phyloP scores from a whole-genome alignment of 2,888 invertebrate genomes.

The Dichetophora obliterata region DNA sequence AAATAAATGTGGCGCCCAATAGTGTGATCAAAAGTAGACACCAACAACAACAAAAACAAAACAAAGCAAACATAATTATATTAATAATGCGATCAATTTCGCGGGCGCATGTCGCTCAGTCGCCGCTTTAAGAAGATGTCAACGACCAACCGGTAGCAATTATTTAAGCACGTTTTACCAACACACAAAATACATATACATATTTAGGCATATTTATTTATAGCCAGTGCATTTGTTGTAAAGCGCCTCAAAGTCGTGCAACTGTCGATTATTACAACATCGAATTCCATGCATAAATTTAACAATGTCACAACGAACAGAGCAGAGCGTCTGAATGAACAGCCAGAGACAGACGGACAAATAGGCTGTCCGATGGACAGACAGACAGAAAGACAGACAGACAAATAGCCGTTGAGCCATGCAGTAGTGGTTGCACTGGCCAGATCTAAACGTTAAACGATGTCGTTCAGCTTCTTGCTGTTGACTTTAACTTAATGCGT shows the following conservation, averaged over 20 bases:
- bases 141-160: constrained; percentile 33
- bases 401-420: not conserved
- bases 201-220: not conserved
- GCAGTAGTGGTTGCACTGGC: not conserved
- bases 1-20: constrained; percentile 3
- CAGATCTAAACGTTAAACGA: constrained; percentile 2
- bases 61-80: not conserved
- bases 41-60: constrained; percentile 2
- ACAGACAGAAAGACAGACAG: constrained; percentile 12
- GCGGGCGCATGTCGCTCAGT: not conserved
- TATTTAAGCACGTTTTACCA: constrained; percentile 12
- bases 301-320: constrained; percentile 38
- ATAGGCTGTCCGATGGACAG: constrained; percentile 20
- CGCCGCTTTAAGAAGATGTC: constrained; percentile 29
- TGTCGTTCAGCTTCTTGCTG: not conserved
- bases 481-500: not conserved
- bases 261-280: constrained; percentile 43
- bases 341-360: not conserved
- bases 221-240: not conserved
- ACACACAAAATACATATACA: not conserved
- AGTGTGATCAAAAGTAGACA: not conserved
- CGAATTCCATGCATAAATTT: constrained; percentile 47
- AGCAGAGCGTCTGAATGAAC: not conserved
- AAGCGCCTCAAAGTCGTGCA: constrained; percentile 32
- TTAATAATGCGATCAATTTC: constrained; percentile 28